A percentile compares a stretch with the other conserved stretches of the same genome.
These are phyloP conservation scores for Cosmorhoe ocellata DNA, from an alignment of 2,888 invertebrate species.

Conservation along the genomic window DNA sequence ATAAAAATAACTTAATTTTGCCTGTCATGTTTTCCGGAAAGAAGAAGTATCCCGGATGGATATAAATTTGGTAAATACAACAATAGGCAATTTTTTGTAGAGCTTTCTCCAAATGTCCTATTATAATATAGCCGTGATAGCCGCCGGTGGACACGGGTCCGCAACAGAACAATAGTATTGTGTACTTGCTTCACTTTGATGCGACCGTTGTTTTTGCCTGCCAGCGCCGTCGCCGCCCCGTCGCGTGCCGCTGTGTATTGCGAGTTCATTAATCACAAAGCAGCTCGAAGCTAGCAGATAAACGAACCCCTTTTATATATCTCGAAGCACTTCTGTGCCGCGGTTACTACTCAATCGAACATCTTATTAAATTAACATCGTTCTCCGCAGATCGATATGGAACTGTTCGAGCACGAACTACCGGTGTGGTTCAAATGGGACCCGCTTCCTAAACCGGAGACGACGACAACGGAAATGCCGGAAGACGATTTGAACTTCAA, in stretches of 20 bases:
- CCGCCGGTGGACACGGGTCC: conserved; percentile 44
- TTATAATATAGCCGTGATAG: conserved; percentile 28
- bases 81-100: conserved; percentile 17
- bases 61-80: too few relatives aligned
- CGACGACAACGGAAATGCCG: conserved; percentile 67
- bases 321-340: conserved; percentile 34
- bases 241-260: conserved; percentile 50
- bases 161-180: conserved; percentile 57
- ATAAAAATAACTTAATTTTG: too few relatives aligned
- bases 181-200: conserved; percentile 58
- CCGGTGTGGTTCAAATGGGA: conserved; percentile 79
- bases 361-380: conserved; percentile 29
- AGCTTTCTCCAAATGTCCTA: conserved; percentile 22
- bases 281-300: conserved; percentile 57
- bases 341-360: conserved; percentile 26
- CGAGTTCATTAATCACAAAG: conserved; percentile 76
- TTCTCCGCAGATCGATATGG: conserved; percentile 69
- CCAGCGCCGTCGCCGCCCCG: conserved; percentile 31
- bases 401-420: conserved; percentile 64
- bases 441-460: conserved; percentile 66
- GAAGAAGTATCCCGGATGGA: too few relatives aligned
- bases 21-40: too few relatives aligned
- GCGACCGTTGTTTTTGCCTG: conserved; percentile 65
- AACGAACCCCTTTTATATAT: conserved; percentile 58
- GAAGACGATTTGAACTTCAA: conserved; percentile 71